Evolutionary conservation across 2,888 invertebrate genomes (phyloP), one percentile per base, ranked within the genome.

Genomic region (Phaonia tiefii): DNA sequence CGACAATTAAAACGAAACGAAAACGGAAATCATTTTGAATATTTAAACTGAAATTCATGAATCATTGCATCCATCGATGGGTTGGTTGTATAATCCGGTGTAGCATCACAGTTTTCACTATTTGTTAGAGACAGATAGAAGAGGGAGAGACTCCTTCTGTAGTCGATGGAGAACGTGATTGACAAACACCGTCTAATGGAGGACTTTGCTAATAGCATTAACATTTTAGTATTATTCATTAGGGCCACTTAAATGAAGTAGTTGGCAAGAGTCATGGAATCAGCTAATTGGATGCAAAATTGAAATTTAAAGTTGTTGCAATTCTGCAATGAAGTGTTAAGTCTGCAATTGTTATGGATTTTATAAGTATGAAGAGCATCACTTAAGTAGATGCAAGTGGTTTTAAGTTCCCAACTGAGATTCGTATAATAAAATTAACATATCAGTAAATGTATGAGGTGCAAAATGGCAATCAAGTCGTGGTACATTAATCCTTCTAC

Each of bases 11-110:
- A n/a, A 26, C 17, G 1, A 1, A 17, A 46, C n/a, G 17, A 1
- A 17, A 39, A 39, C 42, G 42, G 42, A 63, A 63, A 26, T 63
- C 42, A 11, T 7, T 63, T 63, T 63, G 42, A 42, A 63, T 63
- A 63, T 63, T 63, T 63, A 42, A 63, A 42, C 63, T 42, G 11
- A 39, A 15, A 60, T 37, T 31, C 56, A n/a, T 22, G 26, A 56
- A 26, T 56, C 10, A 44, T 26, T 60, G 60, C 15, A 63, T 63
- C 39, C 11, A 15, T 10, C 39, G 8, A 22, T 3, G n/a, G n/a
- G n/a, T n/a, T n/a, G n/a, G 11, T 39, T 39, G 20, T 22, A 22
- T 20, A 2, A n/a, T 37, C 4, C 17, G 4, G 25, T n/a, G 42
- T 22, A 60, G 17, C 15, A 20, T 20, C 3, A 42, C 13, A 44